These are phyloP conservation scores for Coluber constrictor DNA, from an alignment of 2,797 vertebrate genomes.

Conservation along the genomic window DNA sequence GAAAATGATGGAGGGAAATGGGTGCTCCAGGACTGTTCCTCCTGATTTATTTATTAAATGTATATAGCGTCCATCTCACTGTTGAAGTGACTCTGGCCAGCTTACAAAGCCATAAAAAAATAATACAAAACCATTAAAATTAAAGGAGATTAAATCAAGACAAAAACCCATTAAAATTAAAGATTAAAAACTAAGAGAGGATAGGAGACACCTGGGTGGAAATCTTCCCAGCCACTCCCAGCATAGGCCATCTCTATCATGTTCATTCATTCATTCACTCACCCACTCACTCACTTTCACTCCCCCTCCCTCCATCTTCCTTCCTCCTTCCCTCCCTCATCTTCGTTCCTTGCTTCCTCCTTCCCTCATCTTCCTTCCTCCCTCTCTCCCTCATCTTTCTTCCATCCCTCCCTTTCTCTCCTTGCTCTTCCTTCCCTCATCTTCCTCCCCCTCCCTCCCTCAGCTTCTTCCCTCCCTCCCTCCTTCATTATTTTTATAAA, in stretches of 20 bases:
- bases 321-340: no score
- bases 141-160: background rate
- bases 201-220: background rate
- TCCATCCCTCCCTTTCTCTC: no score
- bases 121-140: background rate
- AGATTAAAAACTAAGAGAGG: background rate
- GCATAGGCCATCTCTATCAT: background rate
- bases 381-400: no score
- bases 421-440: no score
- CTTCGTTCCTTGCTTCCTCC: no score
- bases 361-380: no score
- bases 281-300: no score
- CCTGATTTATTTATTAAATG: background rate
- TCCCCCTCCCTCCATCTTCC: no score
- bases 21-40: slow-evolving; percentile 64
- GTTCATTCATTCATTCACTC: background rate
- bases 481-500: background rate
- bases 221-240: background rate
- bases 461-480: no score
- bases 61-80: background rate
- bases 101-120: background rate
- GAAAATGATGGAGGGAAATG: background rate
- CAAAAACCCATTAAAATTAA: background rate
- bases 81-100: background rate
- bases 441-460: no score